Conservation (phyloP, 2,113 vertebrate genomes). For the Malurus melanocephalus region DNA sequence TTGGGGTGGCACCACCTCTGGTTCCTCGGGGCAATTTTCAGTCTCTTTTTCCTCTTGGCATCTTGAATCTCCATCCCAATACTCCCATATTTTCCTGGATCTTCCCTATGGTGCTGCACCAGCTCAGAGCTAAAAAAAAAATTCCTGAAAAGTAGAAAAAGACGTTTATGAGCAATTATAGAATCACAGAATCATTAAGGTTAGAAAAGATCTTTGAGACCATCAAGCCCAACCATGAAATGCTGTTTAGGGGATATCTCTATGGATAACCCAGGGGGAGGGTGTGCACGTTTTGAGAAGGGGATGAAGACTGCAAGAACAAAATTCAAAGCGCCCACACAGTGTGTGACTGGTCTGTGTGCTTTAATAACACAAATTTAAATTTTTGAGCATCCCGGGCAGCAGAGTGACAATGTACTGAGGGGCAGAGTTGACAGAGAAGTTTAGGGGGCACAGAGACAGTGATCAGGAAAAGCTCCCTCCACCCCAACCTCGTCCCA, state of each 20-base stretch:
- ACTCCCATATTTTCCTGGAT: not conserved
- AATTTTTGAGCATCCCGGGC: not conserved
- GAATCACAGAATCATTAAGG: not conserved
- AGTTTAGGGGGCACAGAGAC: not conserved
- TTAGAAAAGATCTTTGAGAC: not conserved
- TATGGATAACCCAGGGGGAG: not conserved
- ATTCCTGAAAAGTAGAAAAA: not conserved
- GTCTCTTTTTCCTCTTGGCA: not conserved
- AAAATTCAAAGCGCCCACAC: not conserved
- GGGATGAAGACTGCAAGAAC: not conserved
- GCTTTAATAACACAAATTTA: not conserved
- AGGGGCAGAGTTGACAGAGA: not conserved
- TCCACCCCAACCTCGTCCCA: not conserved
- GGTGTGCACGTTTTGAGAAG: not conserved
- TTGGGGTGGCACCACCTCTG: not conserved
- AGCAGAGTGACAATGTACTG: not conserved
- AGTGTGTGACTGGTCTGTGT: not conserved
- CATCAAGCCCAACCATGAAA: not conserved
- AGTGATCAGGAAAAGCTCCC: not conserved
- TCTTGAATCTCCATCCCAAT: not conserved
- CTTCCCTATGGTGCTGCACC: rapidly evolving
- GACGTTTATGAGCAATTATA: not conserved
- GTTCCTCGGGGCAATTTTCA: not conserved
- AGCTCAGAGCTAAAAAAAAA: not conserved
- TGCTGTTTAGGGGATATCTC: not conserved